A percentile compares a stretch with the other conserved stretches of the same genome.
These are phyloP conservation scores for Carpatolechia fugitivella DNA, from an alignment of 2,888 invertebrate species.

Conservation along the genomic window DNA sequence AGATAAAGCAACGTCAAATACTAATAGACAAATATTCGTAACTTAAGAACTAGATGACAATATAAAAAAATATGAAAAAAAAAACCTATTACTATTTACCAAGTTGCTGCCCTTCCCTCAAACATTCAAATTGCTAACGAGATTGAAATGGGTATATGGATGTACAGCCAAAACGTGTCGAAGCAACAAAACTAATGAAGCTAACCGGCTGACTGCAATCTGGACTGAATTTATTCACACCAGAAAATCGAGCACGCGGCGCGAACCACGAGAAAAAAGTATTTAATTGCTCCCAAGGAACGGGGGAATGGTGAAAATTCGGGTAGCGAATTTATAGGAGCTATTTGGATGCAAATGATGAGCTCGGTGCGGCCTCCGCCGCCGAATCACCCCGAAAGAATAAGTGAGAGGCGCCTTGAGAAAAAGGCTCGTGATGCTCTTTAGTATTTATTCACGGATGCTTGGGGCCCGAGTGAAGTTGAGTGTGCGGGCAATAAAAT, in stretches of 20 bases:
- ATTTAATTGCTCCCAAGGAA: conserved; percentile 77
- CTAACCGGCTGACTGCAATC: conserved; percentile 56
- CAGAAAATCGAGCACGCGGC: conserved; percentile 55
- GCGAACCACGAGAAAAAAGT: conserved; percentile 63
- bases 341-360: conserved; percentile 79
- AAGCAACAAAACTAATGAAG: conserved; percentile 64
- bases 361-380: conserved; percentile 61
- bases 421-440: conserved; percentile 61
- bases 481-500: conserved; percentile 42
- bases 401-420: conserved; percentile 73
- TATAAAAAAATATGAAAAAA: too few relatives aligned
- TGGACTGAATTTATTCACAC: conserved; percentile 66
- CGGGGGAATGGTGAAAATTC: conserved; percentile 73
- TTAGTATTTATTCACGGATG: conserved; percentile 63
- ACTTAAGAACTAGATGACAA: too few relatives aligned
- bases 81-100: too few relatives aligned
- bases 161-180: conserved; percentile 16
- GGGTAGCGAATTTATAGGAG: conserved; percentile 77
- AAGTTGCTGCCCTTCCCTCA: too few relatives aligned
- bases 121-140: background rate
- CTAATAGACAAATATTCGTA: too few relatives aligned
- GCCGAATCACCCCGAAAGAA: conserved; percentile 70
- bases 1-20: too few relatives aligned
- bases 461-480: conserved; percentile 41
- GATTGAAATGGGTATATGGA: background rate